Base-by-base conservation (phyloP, 23 tunicate genomes). In the Oikopleura dioica region DNA sequence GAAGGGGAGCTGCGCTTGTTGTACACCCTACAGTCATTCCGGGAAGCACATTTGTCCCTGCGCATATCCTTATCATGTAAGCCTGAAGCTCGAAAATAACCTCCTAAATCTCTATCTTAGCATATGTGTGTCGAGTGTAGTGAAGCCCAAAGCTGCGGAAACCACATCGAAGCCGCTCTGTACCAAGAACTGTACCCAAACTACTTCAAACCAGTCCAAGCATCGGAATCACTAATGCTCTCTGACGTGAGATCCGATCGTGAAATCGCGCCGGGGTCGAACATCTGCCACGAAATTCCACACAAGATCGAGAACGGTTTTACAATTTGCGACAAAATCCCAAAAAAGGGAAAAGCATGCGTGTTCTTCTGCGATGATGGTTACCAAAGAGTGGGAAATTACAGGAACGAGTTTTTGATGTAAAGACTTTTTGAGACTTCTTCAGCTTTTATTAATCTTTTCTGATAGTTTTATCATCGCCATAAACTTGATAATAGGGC, bases 41-140 rank as follows among this genome's bases (percentile, higher is more conserved):
- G 26, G 33, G 16, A 63, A 63, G 72, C 4, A 63, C 26, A 63
- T 31, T 21, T 63, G 72, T 63, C 72, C 72, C 4, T 63, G 72
- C 26, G 72, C 72, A 23, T 63, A 12, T 63, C 72, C 72, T 24
- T 63, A 63, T 28, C 72, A 63, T 28, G n/a, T n/a, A n/a, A n/a
- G n/a, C n/a, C n/a, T n/a, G n/a, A n/a, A n/a, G n/a, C n/a, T n/a
- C n/a, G n/a, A n/a, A n/a, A n/a, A n/a, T n/a, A n/a, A n/a, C n/a
- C n/a, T n/a, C n/a, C n/a, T n/a, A n/a, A n/a, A n/a, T n/a, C n/a
- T n/a, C n/a, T n/a, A n/a, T n/a, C n/a, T n/a, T n/a, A n/a, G n/a
- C 72, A 63, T 63, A 63, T 63, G 72, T 63, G 72, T 63, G 72
- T 23, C 4, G 72, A 63, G 16, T 63, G 72, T 63, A 5, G 26